Conservation (phyloP, 2,113 vertebrate genomes). For the Sus scrofa region T2T-Sscrofa CM000827.6:96128001-96128500, state of each 20-base stretch:
- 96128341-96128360: conserved; percentile 83
- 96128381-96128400: conserved; percentile 80
- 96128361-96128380: conserved; percentile 78
- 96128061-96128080: conserved; percentile 74
- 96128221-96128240: conserved; percentile 75
- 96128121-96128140: conserved; percentile 69
- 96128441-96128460: conserved; percentile 55
- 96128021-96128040: conserved; percentile 73
- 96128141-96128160: conserved; percentile 52
- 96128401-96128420: conserved; percentile 68
- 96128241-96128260: conserved; percentile 73
- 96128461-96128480: conserved; percentile 67
- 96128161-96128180: conserved; percentile 71
- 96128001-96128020: conserved; percentile 69
- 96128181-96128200: conserved; percentile 70
- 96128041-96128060: conserved; percentile 53
- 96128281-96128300: conserved; percentile 80
- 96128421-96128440: conserved; percentile 58
- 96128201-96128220: conserved; percentile 81
- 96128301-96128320: conserved; percentile 80
- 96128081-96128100: conserved; percentile 77
- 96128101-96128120: conserved; percentile 76
- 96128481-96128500: background rate
- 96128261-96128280: conserved; percentile 80
- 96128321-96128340: conserved; percentile 80